These are phyloP conservation scores for Delphinus delphis DNA, from an alignment of 2,113 vertebrate species.

Conservation along the genomic window DNA sequence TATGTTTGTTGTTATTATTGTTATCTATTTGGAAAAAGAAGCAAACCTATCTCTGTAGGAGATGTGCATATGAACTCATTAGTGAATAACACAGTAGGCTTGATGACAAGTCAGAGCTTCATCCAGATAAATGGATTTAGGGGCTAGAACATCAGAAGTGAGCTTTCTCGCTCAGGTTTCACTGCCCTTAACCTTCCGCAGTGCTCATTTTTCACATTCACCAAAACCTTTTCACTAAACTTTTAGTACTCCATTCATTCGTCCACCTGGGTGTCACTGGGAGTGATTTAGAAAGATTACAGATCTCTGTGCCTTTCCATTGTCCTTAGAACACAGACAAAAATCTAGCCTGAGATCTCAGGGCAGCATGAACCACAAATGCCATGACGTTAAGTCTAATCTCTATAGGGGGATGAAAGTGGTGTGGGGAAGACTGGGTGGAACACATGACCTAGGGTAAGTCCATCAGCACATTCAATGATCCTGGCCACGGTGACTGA, in stretches of 20 bases:
- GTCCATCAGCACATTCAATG: neutral
- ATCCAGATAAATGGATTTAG: constrained; percentile 45
- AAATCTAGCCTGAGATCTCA: constrained; percentile 3
- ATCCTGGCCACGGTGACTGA: neutral
- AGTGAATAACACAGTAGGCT: neutral
- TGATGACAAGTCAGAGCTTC: constrained; percentile 48
- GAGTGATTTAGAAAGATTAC: constrained; percentile 75
- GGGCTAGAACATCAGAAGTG: constrained; percentile 22
- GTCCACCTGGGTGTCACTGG: constrained; percentile 58
- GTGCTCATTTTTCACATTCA: constrained; percentile 68
- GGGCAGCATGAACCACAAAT: neutral
- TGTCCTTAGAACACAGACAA: constrained; percentile 62
- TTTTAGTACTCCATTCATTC: constrained; percentile 67
- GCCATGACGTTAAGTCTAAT: neutral
- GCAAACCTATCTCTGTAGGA: neutral
- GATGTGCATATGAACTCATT: neutral
- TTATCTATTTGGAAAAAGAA: neutral
- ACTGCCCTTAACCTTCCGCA: constrained; percentile 65
- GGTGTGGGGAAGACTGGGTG: neutral
- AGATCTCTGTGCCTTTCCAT: constrained; percentile 61
- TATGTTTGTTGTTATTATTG: neutral
- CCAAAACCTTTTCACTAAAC: constrained; percentile 64
- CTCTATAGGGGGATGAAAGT: neutral
- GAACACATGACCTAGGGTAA: neutral
- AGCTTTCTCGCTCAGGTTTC: constrained; percentile 41